Base-by-base conservation (phyloP, 2,888 invertebrate genomes). In the Tupiocoris notatus region DNA sequence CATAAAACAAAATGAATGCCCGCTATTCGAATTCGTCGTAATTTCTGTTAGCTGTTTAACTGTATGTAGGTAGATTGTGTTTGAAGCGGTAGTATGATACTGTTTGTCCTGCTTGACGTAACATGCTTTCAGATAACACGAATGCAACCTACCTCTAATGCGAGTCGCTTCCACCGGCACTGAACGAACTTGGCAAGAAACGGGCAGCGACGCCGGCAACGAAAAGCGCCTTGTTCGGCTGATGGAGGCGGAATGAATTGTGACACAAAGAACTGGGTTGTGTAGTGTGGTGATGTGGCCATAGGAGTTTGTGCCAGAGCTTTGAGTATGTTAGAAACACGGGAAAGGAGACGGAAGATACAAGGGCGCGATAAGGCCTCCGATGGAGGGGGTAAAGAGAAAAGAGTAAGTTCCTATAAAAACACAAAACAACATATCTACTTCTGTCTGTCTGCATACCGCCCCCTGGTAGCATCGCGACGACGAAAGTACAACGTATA, bases 351-450 rank as follows among this genome's bases (percentile, higher is more conserved):
- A 65, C 25, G 62, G 73, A 63, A 24, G 24, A n/a, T n/a, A n/a
- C n/a, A n/a, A n/a, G n/a, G n/a, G n/a, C n/a, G n/a, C n/a, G 24
- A 54, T 22, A 63, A 22, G 24, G 39, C n/a, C n/a, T n/a, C n/a
- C n/a, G n/a, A 73, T 23, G 22, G 73, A 23, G 73, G 63, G 58
- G 22, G 64, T 24, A 58, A 58, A 65, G 65, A 65, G 57, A 73
- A 61, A 65, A 74, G 74, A 75, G 75, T 65, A 75, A 75, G 65
- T 75, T 66, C 65, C 76, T 76, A 76, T 76, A 76, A 76, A 76
- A 76, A 76, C 58, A 65, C 68, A 76, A 75, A 76, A 76, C 76
- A 76, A 76, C 67, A 76, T 76, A 76, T 76, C 76, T 75, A 75
- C 75, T 64, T 75, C 65, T 75, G 75, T 75, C 75, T 75, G 75